Base-by-base conservation (phyloP, 2,888 invertebrate genomes). In the Stenurella melanura region DNA sequence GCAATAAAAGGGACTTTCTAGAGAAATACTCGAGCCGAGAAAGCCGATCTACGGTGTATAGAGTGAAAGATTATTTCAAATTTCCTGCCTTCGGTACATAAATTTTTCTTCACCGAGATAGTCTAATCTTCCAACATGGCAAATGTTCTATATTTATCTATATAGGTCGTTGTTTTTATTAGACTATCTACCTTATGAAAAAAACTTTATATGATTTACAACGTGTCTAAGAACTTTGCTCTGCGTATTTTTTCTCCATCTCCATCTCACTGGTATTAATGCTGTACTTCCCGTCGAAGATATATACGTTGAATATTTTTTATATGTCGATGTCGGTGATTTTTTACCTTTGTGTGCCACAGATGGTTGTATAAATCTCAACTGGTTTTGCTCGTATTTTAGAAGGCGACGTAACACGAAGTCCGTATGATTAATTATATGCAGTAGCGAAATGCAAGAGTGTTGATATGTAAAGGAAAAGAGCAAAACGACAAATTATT, bases 31-130 rank as follows among this genome's bases (percentile, higher is more conserved):
- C 11, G 58, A 58, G 19, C 19, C 21, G 19, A 58, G 58, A 58
- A 58, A 18, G 21, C 58, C 12, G 21, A 50, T 50, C n/a, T 50
- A 7, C n/a, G 50, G n/a, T 50, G 50, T 17, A 30, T 61, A 19
- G 30, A n/a, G 17, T n/a, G n/a, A 61, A n/a, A 61, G 15, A 61
- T 30, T 30, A 30, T 34, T 61, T 34, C 61, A 12, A 61, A 30
- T 30, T 30, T 61, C 15, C 30, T 6, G 6, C 30, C 61, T 61
- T 60, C 60, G 60, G 21, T 50, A 30, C 30, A 30, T 61, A 61
- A 61, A 61, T 61, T 12, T 61, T 61, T 61, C 58, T 61, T 61
- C 61, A 7, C n/a, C 30, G 61, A 61, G 61, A 21, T 21, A 34
- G 61, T n/a, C n/a, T 12, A 61, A 61, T 61, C 21, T 61, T 34